A percentile compares a stretch with the other conserved stretches of the same genome.
phyloP scores from a whole-genome alignment of 2,113 vertebrate species.

The Chaetorhynchus papuensis region DNA sequence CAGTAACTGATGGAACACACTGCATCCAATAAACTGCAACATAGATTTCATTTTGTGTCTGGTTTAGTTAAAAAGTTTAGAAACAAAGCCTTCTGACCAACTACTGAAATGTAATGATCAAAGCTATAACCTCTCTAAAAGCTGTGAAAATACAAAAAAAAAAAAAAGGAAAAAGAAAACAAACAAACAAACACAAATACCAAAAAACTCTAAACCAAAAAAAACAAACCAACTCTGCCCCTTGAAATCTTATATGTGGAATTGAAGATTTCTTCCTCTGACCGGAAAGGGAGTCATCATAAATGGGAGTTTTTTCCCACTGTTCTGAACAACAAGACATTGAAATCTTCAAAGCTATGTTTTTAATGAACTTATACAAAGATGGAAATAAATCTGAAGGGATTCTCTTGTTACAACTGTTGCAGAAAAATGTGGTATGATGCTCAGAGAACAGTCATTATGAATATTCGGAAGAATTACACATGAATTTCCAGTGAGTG shows the following conservation, averaged over 20 bases:
- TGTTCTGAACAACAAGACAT: not conserved
- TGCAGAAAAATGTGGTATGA: not conserved
- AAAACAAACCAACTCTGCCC: not conserved
- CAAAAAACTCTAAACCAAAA: no score
- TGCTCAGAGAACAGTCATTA: not conserved
- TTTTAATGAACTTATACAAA: not conserved
- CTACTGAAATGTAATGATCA: not conserved
- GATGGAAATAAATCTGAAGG: not conserved
- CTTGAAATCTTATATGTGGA: not conserved
- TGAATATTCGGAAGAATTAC: not conserved
- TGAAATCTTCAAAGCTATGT: not conserved
- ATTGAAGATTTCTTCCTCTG: not conserved
- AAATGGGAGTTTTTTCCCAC: accelerated
- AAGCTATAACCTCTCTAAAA: not conserved
- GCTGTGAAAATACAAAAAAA: not conserved
- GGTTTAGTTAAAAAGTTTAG: not conserved
- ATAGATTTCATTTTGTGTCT: not conserved
- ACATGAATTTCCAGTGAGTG: not conserved
- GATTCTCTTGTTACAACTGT: not conserved
- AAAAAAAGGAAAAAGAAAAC: not conserved
- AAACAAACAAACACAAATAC: not conserved
- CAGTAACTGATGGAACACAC: not conserved
- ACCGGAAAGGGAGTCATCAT: not conserved
- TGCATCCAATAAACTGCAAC: not conserved
- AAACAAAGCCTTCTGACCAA: not conserved